phyloP scores from a whole-genome alignment of 2,113 vertebrate species.

The Lophotis ruficrista region DNA sequence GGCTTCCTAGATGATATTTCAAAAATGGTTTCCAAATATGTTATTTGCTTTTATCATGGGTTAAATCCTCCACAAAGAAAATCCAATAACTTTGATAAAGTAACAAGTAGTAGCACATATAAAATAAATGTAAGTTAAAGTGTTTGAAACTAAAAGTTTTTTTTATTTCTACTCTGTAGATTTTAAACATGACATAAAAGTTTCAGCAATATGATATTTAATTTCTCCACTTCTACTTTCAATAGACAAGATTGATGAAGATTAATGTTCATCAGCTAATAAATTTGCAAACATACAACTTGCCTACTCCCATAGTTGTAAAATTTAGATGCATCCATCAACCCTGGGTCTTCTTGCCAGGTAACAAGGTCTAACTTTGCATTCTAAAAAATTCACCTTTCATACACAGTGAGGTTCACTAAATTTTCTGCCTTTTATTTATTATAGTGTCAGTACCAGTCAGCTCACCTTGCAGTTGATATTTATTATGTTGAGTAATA shows the following conservation, averaged over 20 bases:
- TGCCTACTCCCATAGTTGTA: not conserved
- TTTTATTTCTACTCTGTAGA: not conserved
- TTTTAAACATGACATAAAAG: not conserved
- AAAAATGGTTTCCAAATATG: not conserved
- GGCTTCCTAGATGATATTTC: not conserved
- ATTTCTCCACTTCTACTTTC: not conserved
- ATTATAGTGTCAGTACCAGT: not conserved
- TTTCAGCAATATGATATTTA: not conserved
- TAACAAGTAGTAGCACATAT: not conserved
- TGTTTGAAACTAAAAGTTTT: not conserved
- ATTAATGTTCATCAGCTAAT: slow-evolving; percentile 29
- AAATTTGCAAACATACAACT: not conserved
- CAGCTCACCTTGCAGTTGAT: slow-evolving; percentile 16
- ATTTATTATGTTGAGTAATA: slow-evolving; percentile 30
- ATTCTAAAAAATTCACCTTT: not conserved
- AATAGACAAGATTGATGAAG: not conserved
- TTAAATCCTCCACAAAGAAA: not conserved
- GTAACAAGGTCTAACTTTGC: not conserved
- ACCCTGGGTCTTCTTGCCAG: not conserved
- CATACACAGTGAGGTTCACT: not conserved
- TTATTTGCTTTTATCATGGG: not conserved
- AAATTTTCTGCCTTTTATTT: slow-evolving; percentile 17
- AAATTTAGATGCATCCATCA: not conserved
- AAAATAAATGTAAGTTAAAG: not conserved
- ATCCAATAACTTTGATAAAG: not conserved